A percentile compares a stretch with the other conserved stretches of the same genome.
These are phyloP conservation scores for Heliconius hermathena DNA, from an alignment of 1,140 invertebrate species.

Conservation along the genomic window DNA sequence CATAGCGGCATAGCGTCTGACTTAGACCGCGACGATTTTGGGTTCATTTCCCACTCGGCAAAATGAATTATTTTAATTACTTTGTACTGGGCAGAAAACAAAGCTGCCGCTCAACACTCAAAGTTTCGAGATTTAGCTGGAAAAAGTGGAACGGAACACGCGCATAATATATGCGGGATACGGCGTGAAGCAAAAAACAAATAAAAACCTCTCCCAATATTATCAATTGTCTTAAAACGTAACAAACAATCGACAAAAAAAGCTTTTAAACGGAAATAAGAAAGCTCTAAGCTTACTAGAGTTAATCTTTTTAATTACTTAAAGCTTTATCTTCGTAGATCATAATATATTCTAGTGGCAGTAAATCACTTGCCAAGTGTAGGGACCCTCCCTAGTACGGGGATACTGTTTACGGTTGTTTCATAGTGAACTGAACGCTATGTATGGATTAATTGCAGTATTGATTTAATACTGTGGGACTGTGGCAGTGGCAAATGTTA, in stretches of 20 bases:
- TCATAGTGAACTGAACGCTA: constrained; percentile 5
- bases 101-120: too few species aligned
- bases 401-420: background rate
- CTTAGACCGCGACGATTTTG: too few species aligned
- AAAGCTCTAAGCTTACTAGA: background rate
- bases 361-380: constrained; percentile 39
- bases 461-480: background rate
- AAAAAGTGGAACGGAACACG: too few species aligned
- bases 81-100: too few species aligned
- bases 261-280: background rate
- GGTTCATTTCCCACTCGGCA: too few species aligned
- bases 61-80: too few species aligned
- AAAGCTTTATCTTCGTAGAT: constrained; percentile 12
- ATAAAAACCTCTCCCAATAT: background rate
- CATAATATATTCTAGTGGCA: constrained; percentile 37
- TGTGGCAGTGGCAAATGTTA: background rate
- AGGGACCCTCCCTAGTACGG: constrained; percentile 8
- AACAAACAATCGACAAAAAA: background rate
- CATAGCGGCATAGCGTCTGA: too few species aligned
- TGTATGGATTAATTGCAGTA: constrained; percentile 1
- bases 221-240: background rate
- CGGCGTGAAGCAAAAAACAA: background rate
- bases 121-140: too few species aligned
- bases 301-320: constrained; percentile 26
- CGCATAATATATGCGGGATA: too few species aligned